Base-by-base conservation (phyloP, 2,113 vertebrate genomes). In the Periophthalmus modestus region DNA sequence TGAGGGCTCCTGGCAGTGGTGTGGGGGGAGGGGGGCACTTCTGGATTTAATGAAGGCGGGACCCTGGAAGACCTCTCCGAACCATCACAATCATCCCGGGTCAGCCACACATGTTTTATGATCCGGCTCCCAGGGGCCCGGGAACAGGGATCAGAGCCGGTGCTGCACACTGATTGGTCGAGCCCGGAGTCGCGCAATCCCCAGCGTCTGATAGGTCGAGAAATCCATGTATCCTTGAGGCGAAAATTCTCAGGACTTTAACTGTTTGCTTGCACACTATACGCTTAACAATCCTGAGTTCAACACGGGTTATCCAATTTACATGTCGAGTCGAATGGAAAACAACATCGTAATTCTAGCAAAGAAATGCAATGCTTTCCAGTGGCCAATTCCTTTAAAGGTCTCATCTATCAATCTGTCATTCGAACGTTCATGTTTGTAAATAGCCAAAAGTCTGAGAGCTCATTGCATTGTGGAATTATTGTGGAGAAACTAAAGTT, bases 11-110 rank as follows among this genome's bases (percentile, higher is more conserved):
- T 63, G 73, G 47, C 12, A 71, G 72, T 39, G 48, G 58, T 55
- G 55, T 36, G 74, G 78, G 66, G 47, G 24, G 48, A 65, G 70
- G 71, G 47, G 66, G 77, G 61, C 71, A 68, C 50, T 81, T 78
- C 78, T 87, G 83, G 83, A 85, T 88, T 85, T 88, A 90, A 90
- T 90, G 88, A 87, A 88, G 86, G 81, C 75, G 71, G 72, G 68
- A 85, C 77, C 82, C 85, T 72, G 73, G 77, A 71, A 80, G 84
- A 88, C 82, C 84, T 89, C 71, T 48, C 71, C 85, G 84, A 80
- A 82, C 77, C 57, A 82, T 84, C 83, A 82, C 86, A 85, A 84
- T 88, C 86, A 84, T 83, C 70, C 54, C 81, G 48, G 55, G 74
- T 75, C 11, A 73, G 75, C 75, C 81, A 52, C 84, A 82, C 71